Base-by-base conservation (phyloP, 2,797 vertebrate genomes). In the Meriones psammophilus region DNA sequence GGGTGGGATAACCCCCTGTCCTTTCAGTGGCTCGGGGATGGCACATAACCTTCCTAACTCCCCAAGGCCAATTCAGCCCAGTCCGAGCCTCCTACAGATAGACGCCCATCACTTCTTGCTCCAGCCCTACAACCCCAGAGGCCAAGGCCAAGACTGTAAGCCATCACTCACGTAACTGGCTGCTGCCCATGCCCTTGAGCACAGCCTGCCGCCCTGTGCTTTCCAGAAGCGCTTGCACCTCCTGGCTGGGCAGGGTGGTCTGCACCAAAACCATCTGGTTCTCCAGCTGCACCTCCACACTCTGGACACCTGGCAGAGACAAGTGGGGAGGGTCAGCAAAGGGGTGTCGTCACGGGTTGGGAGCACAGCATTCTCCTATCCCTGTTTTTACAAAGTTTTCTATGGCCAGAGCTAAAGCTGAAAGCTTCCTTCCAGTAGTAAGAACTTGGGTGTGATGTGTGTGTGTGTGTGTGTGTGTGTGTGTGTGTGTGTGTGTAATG, bases 141-240 rank as follows among this genome's bases (percentile, higher is more conserved):
- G 71, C 66, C 30, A 39, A 93, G 36, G 71, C 33, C 78, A 68
- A 91, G 50, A 39, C 18, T 78, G 62, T 0, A 69, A 85, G 46
- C 4, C 6, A 50, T n/a, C 54, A 95, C 98, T 96, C 93, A 99
- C 99, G 98, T 87, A 87, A 95, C 1, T 97, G 69, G 0, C 97
- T 83, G 13, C 97, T 98, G 50, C 99, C 99, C 94, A 99, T 99
- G 64, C 99, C 99, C 94, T 99, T 99, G 60, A 99, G 98, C 81
- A 99, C 99, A 0, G 99, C 99, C 64, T 98, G 98, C 80, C 99
- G 98, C 24, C 99, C 99, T 0, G 99, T 99, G 91, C 97, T 97
- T 97, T 99, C 99, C 22, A 99, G 99, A 94, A 99, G 98, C 3
- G 80, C 97, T 97, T 99, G 99, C n/a, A 99, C 98, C 79, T 99